These are phyloP conservation scores for Phaetusa simplex DNA, from an alignment of 2,113 vertebrate genomes.

Conservation along the genomic window DNA sequence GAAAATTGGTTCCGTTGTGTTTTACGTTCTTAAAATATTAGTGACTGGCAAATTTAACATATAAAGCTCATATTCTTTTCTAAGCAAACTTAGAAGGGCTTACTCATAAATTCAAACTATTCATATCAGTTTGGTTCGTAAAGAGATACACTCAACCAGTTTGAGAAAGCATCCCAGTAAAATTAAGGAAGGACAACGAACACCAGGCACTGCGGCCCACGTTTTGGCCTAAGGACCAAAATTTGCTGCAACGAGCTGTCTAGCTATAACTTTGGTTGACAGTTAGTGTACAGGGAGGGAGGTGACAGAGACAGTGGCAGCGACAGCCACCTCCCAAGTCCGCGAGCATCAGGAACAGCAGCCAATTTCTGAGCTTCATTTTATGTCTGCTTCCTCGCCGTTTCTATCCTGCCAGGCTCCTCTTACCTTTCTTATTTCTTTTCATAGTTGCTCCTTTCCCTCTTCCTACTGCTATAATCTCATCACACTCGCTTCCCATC, in stretches of 20 bases:
- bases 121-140: fast-evolving
- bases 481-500: not conserved
- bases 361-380: not conserved
- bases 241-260: not conserved
- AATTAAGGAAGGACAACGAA: not conserved
- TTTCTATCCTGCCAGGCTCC: not conserved
- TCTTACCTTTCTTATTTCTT: not conserved
- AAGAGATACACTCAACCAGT: not conserved
- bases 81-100: not conserved
- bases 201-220: fast-evolving
- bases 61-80: fast-evolving
- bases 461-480: not conserved
- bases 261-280: not conserved
- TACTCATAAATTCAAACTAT: not conserved
- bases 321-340: not conserved
- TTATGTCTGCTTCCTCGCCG: not conserved
- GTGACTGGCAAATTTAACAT: not conserved
- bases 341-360: not conserved
- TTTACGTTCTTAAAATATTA: not conserved
- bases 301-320: not conserved
- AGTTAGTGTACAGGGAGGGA: not conserved
- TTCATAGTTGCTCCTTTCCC: not conserved
- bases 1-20: fast-evolving
- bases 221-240: not conserved
- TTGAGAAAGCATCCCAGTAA: not conserved